Evolutionary conservation across 2,797 vertebrate species (phyloP).

Genomic region (Myotis findleyi): DNA sequence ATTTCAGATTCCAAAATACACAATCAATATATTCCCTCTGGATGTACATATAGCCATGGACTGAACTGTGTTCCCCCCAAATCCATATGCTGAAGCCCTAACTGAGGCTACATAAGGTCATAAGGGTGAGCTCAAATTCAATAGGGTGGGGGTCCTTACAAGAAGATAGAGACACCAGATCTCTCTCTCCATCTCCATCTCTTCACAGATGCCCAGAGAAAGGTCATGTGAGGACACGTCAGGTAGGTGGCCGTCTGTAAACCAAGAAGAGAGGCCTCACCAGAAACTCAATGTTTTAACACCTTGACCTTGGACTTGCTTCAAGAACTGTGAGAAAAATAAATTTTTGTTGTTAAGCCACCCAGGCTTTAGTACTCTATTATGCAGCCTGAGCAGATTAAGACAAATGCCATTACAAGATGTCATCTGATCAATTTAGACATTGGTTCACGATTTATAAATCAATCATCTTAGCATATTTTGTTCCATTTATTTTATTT

Average conservation of each 20-base stretch:
- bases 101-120: not conserved
- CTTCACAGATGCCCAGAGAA: no score
- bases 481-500: not conserved
- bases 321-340: not conserved
- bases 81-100: not conserved
- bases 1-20: not conserved
- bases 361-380: no score
- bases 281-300: not conserved
- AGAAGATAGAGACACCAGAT: not conserved
- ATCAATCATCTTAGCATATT: not conserved
- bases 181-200: no score
- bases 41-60: not conserved
- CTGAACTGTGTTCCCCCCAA: no score
- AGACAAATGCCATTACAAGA: not conserved
- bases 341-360: not conserved
- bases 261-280: no score
- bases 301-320: not conserved
- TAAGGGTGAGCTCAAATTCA: not conserved
- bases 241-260: no score
- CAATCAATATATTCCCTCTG: not conserved
- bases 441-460: not conserved
- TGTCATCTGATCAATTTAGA: not conserved
- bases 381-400: not conserved
- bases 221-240: no score
- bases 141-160: not conserved